Base-by-base conservation (phyloP, 2,888 invertebrate genomes). In the Scaptomyza reducta region DNA sequence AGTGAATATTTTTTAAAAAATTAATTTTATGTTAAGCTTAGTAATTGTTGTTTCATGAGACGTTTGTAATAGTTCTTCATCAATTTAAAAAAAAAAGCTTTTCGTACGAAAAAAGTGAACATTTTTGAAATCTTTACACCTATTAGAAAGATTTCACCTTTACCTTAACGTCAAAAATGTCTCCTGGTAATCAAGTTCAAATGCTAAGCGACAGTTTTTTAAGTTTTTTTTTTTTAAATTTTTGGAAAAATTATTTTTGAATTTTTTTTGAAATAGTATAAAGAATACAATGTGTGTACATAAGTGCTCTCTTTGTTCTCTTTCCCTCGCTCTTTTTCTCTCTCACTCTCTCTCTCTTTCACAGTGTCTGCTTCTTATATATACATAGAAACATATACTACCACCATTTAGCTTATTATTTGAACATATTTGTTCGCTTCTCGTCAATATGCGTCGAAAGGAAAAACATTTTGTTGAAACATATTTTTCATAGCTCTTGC, bases 111-210 rank as follows among this genome's bases (percentile, higher is more conserved):
- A 11, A 22, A 35, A 16, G 31, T 31, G 9, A 18, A 6, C n/a
- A 45, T 7, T 44, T 46, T 25, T 1, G 3, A 11, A 18, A 60
- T 42, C 44, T 31, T 60, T 35, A 13, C 13, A 31, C 3, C 18
- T 22, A 25, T 6, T n/a, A 22, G n/a, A 38, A 65, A 44, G 22
- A 25, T 65, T 11, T 78, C 75, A 81, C 59, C 82, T 71, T 75
- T 70, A 47, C 73, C 70, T 74, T 65, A 41, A 42, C 67, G 60
- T 78, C 74, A 83, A 49, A 74, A 65, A 56, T 66, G 54, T 68
- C 49, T 50, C 22, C 41, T 64, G 46, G 53, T 74, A 87, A 73
- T 88, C 87, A 83, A 83, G 88, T 88, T 88, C 84, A 83, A 88
- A 86, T 46, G 25, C 13, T 9, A 29, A 53, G 42, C 38, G 58